Percentiles rank a stretch among this genome's conserved stretches.
phyloP scores from a whole-genome alignment of 1,140 invertebrate genomes.

The roundworm (Caenorhabditis elegans) region WBcel235 BX284604.4:10793501-10794000 shows the following conservation, averaged over 20 bases:
- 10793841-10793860: not conserved
- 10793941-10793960: not conserved
- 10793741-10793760: constrained; percentile 54
- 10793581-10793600: no score
- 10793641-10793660: not conserved
- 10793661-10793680: constrained; percentile 44
- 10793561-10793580: not conserved
- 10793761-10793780: not conserved
- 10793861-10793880: not conserved
- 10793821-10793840: not conserved
- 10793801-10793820: not conserved
- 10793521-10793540: not conserved
- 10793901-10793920: not conserved
- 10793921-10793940: constrained; percentile 55
- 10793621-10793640: not conserved
- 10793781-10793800: not conserved
- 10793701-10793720: constrained; percentile 60
- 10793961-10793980: constrained; percentile 56
- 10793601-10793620: not conserved
- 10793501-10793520: constrained; percentile 29
- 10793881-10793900: not conserved
- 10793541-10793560: not conserved
- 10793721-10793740: constrained; percentile 59
- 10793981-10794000: constrained; percentile 68
- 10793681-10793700: constrained; percentile 51